A percentile compares a stretch with the other conserved stretches of the same genome.
phyloP scores from a whole-genome alignment of 1,140 invertebrate species.

The Drosophila insularis region DNA sequence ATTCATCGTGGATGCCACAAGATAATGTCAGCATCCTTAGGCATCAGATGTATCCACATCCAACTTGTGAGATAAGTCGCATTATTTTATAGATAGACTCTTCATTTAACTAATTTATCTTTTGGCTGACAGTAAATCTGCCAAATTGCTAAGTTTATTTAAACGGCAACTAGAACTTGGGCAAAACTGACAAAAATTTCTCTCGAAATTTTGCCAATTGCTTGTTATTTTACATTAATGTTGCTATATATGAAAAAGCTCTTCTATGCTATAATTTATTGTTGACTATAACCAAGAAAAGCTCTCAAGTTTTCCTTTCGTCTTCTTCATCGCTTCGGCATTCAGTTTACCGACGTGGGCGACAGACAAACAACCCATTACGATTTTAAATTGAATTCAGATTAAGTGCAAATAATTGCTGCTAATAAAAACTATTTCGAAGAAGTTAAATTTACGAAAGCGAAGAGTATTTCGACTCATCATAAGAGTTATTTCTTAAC shows the following conservation, averaged over 20 bases:
- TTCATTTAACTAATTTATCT: background rate
- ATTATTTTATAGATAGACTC: background rate
- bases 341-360: background rate
- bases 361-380: background rate
- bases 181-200: background rate
- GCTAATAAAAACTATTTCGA: background rate
- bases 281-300: conserved; percentile 37
- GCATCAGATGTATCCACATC: too few species aligned
- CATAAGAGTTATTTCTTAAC: too few species aligned
- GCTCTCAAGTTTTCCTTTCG: background rate
- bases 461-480: too few species aligned
- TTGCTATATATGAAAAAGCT: conserved; percentile 5
- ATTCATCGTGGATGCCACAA: background rate
- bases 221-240: background rate
- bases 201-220: background rate
- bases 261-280: conserved; percentile 1
- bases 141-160: background rate
- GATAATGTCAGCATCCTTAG: background rate
- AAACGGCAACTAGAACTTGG: background rate
- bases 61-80: too few species aligned
- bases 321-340: background rate
- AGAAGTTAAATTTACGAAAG: background rate
- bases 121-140: background rate
- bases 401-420: background rate
- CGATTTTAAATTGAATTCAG: background rate